A percentile compares a stretch with the other conserved stretches of the same genome.
Conservation (phyloP, 2,888 invertebrate species). For the Tetragonisca angustula region DNA sequence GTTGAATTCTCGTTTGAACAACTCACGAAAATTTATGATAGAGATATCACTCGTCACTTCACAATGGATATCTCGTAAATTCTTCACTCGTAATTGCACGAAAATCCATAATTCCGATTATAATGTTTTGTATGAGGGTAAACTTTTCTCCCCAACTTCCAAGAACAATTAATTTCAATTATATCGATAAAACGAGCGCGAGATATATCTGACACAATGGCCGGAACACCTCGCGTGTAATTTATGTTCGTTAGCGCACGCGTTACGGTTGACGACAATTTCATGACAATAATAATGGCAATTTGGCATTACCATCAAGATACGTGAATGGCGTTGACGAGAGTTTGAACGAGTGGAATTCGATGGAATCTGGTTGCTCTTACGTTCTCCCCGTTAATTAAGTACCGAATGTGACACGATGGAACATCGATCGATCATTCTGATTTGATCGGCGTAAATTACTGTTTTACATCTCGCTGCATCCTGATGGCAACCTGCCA, state of each 20-base stretch:
- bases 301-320: constrained; percentile 8
- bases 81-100: too few relatives aligned
- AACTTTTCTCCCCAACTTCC: too few relatives aligned
- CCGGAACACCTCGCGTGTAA: not conserved
- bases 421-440: constrained; percentile 55
- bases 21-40: too few relatives aligned
- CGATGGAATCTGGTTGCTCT: constrained; percentile 32
- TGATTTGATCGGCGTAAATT: constrained; percentile 58
- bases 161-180: not conserved
- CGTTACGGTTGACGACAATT: constrained; percentile 10
- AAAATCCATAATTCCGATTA: too few relatives aligned
- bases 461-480: constrained; percentile 58
- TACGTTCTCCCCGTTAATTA: constrained; percentile 47
- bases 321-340: constrained; percentile 27
- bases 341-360: constrained; percentile 45
- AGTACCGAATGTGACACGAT: constrained; percentile 36
- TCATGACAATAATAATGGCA: constrained; percentile 20
- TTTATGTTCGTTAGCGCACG: not conserved
- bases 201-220: not conserved
- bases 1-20: not conserved
- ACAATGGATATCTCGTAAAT: too few relatives aligned
- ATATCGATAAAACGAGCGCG: not conserved
- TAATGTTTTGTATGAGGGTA: too few relatives aligned
- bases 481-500: constrained; percentile 42
- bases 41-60: too few relatives aligned